Percentiles rank a stretch among this genome's conserved stretches.
These are phyloP conservation scores for Salvator merianae DNA, from an alignment of 2,113 vertebrate genomes.

Conservation along the genomic window DNA sequence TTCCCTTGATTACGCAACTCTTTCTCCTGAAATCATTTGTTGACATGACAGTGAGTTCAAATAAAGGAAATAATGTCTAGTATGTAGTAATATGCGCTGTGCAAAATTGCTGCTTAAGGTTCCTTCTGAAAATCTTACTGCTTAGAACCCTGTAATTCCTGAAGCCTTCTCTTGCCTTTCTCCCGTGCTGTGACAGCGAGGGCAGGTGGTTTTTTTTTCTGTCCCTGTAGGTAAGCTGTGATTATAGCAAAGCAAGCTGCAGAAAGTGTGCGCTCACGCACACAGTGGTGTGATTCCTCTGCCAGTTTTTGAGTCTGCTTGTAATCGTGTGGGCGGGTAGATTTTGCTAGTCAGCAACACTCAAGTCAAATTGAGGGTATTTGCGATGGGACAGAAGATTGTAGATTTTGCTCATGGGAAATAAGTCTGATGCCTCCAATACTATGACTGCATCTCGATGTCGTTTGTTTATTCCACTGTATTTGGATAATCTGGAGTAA, in stretches of 20 bases:
- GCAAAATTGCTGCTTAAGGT: not conserved
- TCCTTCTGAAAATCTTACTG: not conserved
- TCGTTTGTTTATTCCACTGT: no score
- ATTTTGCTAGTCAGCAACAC: not conserved
- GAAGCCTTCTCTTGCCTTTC: not conserved
- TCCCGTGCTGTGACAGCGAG: not conserved
- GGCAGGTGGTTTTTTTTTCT: not conserved
- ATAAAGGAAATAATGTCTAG: not conserved
- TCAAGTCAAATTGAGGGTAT: not conserved
- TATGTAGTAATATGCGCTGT: not conserved
- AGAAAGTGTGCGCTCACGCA: not conserved
- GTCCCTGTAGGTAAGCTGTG: not conserved
- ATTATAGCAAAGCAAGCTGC: not conserved
- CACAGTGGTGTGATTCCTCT: not conserved
- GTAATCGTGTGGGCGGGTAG: not conserved
- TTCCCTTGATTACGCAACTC: not conserved
- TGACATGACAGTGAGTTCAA: not conserved
- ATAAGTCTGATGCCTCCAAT: not conserved
- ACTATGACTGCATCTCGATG: no score
- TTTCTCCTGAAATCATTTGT: not conserved
- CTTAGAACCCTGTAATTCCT: not conserved
- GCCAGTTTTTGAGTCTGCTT: not conserved
- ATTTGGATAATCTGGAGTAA: no score
- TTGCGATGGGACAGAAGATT: not conserved
- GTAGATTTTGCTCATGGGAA: not conserved